Evolutionary conservation across 2,797 vertebrate genomes (phyloP).

Genomic region (Neolamprologus multifasciatus): DNA sequence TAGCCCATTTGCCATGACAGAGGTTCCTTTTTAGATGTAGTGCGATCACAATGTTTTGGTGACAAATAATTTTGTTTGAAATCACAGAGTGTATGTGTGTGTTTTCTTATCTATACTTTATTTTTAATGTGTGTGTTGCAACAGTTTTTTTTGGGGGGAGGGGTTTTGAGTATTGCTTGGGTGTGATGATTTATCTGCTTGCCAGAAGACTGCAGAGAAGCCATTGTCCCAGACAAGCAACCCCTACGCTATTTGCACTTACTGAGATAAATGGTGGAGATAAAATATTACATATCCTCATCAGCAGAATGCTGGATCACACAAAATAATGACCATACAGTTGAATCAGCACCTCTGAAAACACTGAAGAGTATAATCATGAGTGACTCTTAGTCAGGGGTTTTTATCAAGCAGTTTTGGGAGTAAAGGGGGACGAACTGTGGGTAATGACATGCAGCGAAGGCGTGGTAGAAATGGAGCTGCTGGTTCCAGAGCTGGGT

Average conservation of each 20-base stretch:
- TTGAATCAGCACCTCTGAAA: background rate
- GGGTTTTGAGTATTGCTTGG: background rate
- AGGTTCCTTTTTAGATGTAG: background rate
- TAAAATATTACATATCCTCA: background rate
- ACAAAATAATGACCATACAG: background rate
- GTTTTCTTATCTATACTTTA: background rate
- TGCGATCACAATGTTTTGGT: background rate
- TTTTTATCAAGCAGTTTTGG: background rate
- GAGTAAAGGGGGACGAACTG: background rate
- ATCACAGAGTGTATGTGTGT: background rate
- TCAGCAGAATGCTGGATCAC: background rate
- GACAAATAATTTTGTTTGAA: background rate
- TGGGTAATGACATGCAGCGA: background rate
- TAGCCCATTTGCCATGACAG: slow-evolving; percentile 31
- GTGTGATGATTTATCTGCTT: slow-evolving; percentile 8
- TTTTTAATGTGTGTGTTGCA: background rate
- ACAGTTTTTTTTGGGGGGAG: background rate
- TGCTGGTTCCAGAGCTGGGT: background rate
- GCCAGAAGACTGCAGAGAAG: background rate
- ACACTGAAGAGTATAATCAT: background rate
- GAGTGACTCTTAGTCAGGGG: background rate
- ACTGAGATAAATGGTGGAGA: background rate
- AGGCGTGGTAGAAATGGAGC: background rate
- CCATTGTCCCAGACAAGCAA: background rate
- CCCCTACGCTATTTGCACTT: background rate